Evolutionary conservation across 2,113 vertebrate genomes (phyloP), one percentile per base, ranked within the genome.

Genomic region (Sula dactylatra): DNA sequence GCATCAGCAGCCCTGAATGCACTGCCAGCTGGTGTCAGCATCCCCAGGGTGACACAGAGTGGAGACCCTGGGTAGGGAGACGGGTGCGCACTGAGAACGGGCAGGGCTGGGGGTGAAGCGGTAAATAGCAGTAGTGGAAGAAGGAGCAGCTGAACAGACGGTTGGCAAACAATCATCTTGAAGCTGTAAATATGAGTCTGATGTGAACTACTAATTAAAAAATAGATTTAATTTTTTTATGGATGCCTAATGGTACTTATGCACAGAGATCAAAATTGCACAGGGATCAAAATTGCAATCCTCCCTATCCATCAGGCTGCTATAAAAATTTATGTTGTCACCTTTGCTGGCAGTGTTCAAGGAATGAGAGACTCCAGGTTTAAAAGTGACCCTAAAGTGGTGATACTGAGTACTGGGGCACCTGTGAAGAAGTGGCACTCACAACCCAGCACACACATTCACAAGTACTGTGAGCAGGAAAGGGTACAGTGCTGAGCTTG

Each of bases 71-170:
- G 34, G 25, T 38, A 66, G 34, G 59, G 45, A 44, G 11, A 20
- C 9, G 1, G 7, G 3, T 26, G 29, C 42, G 47, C 36, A 22
- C 36, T 2, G 0, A 26, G 47, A 29, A 24, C 1, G 2, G 52
- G 52, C 66, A 66, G 76, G 8, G 10, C 38, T 49, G 25, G 19
- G 18, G 5, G 15, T 2, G 3, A 55, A n/a, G 38, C 36, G 52
- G 34, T 80, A 66, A 78, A 80, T 31, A 59, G 45, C 24, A 59
- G 24, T 31, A 54, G 24, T 40, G 24, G 34, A 66, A 66, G 24
- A 67, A 65, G 20, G 42, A 32, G 16, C 34, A 66, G 38, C 34
- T 80, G 54, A 73, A 72, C 24, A n/a, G 34, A 40, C 38, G 34
- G 44, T 12, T 80, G 40, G 34, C 40, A 20, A 81, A 45, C n/a